Percentiles rank a stretch among this genome's conserved stretches.
These are phyloP conservation scores for Epizoanthus fatuus DNA, from an alignment of 92 coral and sea anemone species.

Conservation along the genomic window DNA sequence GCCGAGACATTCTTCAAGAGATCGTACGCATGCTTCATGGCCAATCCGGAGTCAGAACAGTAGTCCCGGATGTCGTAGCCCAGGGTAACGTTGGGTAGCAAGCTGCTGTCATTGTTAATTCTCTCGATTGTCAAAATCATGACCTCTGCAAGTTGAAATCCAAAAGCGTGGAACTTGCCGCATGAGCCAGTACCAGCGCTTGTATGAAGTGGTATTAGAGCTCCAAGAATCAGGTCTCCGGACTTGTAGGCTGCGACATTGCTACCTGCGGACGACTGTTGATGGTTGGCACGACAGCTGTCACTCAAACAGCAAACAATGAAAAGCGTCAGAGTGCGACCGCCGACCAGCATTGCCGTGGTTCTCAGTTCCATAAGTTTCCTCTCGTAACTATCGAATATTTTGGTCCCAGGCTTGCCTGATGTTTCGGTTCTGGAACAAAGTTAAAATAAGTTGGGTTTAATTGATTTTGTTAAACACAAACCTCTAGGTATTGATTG, in stretches of 20 bases:
- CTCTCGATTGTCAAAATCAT: constrained; percentile 69
- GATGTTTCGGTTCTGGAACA: too few relatives aligned
- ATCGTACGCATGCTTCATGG: constrained; percentile 79
- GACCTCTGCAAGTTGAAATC: constrained; percentile 78
- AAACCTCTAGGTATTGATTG: too few relatives aligned
- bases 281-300: too few relatives aligned
- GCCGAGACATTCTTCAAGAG: constrained; percentile 54
- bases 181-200: constrained; percentile 47
- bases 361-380: too few relatives aligned
- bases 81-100: constrained; percentile 71
- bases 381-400: too few relatives aligned
- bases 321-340: too few relatives aligned
- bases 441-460: too few relatives aligned
- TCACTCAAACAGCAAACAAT: too few relatives aligned
- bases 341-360: too few relatives aligned
- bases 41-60: constrained; percentile 74
- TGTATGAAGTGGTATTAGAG: constrained; percentile 71
- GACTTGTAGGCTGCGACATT: constrained; percentile 57
- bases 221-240: constrained; percentile 78
- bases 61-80: constrained; percentile 92
- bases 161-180: constrained; percentile 61
- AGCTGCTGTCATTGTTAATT: constrained; percentile 71
- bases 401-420: too few relatives aligned
- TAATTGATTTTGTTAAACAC: too few relatives aligned
- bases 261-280: too few relatives aligned